A percentile compares a stretch with the other conserved stretches of the same genome.
Evolutionary conservation across 2,888 invertebrate genomes (phyloP).

Genomic region (Melieria omissa): DNA sequence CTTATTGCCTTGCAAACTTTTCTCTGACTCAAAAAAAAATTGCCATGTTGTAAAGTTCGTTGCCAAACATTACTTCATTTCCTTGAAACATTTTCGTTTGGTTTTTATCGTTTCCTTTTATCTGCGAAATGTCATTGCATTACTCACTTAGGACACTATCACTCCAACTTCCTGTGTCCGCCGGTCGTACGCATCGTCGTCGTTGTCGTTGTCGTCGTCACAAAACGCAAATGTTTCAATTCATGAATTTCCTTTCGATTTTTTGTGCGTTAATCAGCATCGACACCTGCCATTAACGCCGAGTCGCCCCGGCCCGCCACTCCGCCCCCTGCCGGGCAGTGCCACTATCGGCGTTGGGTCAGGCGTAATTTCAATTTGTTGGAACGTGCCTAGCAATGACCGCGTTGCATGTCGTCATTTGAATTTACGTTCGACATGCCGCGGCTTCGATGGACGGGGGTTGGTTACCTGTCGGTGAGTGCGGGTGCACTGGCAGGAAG

Average conservation of each 20-base stretch:
- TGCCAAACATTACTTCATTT: constrained; percentile 10
- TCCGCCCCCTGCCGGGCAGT: neutral
- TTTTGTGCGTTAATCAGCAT: constrained; percentile 13
- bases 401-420: constrained; percentile 28
- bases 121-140: neutral
- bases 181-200: neutral
- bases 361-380: too few relatives aligned
- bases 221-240: neutral
- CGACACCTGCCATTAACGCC: constrained; percentile 21
- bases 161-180: neutral
- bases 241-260: too few relatives aligned
- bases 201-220: neutral
- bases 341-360: neutral
- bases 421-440: constrained; percentile 17
- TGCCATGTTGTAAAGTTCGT: too few relatives aligned
- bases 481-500: neutral
- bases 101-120: constrained; percentile 3
- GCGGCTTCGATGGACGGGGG: neutral
- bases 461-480: neutral
- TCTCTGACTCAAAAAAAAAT: too few relatives aligned
- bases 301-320: neutral
- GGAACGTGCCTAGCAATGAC: neutral
- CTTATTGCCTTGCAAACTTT: too few relatives aligned
- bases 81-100: constrained; percentile 11
- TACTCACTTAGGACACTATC: constrained; percentile 11